Evolutionary conservation across 53 echinoderm and acorn worm genomes (phyloP), one percentile per base, ranked within the genome.

Genomic region (Patiria pectinifera): DNA sequence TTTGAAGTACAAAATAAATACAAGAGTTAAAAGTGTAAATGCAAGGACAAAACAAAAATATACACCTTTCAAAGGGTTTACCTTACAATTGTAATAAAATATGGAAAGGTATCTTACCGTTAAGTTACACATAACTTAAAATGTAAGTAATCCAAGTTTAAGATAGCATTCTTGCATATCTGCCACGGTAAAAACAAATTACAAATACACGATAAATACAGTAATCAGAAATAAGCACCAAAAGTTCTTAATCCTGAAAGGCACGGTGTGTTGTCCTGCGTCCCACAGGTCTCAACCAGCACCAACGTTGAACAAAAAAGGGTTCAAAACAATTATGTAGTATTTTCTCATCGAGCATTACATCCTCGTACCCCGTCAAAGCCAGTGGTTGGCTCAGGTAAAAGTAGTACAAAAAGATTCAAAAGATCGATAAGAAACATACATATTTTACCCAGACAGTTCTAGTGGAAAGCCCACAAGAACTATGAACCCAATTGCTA

Each of bases 211-310:
- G 43, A 69, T 23, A 46, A 66, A 4, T 19, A 76, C 62, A 66
- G 5, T 63, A 24, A 69, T 90, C 90, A 80, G 76, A 90, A 69
- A 90, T 80, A 81, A 90, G 90, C 90, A 90, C 90, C 90, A 90
- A 80, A 45, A 46, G 44, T 77, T 62, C 25, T n/a, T 18, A 85
- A 43, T 13, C 26, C 5, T 81, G n/a, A 63, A 90, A 81, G 90
- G 81, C 80, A 80, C 69, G 80, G 80, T 90, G 22, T 81, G 79
- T 48, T 61, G 45, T 77, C 81, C 81, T 89, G 79, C 12, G 22
- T 48, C 53, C 15, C 58, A 46, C 87, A 87, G 87, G 76, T 6
- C 71, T 77, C 53, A 87, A 87, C 87, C 87, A 87, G 87, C 87
- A 87, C 87, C 87, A 87, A 59, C 24, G 16, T 44, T 22, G 2